phyloP scores from a whole-genome alignment of 2,113 vertebrate genomes.

The Diadophis punctatus region DNA sequence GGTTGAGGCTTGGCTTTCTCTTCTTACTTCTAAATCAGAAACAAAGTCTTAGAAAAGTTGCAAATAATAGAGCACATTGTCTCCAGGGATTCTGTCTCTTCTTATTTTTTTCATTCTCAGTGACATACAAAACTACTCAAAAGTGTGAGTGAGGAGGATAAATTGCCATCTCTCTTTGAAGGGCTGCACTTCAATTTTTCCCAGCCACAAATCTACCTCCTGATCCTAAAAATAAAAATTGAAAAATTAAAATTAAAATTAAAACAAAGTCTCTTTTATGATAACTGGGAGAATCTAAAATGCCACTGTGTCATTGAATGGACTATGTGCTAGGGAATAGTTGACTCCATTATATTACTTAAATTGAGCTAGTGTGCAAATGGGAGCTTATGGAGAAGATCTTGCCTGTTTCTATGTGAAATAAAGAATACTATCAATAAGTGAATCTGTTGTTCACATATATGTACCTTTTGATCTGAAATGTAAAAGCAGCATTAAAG shows the following conservation, averaged over 20 bases:
- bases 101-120: neutral
- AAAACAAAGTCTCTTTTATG: neutral
- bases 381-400: conserved; percentile 34
- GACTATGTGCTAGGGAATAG: neutral
- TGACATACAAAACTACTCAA: neutral
- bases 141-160: neutral
- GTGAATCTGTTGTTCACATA: neutral
- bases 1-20: neutral
- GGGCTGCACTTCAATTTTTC: neutral
- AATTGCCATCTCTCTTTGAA: neutral
- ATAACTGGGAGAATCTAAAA: neutral
- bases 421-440: neutral
- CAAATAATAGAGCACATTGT: neutral
- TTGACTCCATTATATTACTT: neutral
- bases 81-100: neutral
- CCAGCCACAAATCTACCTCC: neutral
- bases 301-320: neutral
- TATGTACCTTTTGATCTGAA: neutral
- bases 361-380: neutral
- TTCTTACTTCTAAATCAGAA: neutral
- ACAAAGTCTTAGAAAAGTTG: neutral
- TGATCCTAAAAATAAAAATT: neutral
- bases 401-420: conserved; percentile 14
- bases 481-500: neutral
- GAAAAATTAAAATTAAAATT: neutral